These are phyloP conservation scores for Poeciliopsis prolifica DNA, from an alignment of 2,113 vertebrate species.

Conservation along the genomic window DNA sequence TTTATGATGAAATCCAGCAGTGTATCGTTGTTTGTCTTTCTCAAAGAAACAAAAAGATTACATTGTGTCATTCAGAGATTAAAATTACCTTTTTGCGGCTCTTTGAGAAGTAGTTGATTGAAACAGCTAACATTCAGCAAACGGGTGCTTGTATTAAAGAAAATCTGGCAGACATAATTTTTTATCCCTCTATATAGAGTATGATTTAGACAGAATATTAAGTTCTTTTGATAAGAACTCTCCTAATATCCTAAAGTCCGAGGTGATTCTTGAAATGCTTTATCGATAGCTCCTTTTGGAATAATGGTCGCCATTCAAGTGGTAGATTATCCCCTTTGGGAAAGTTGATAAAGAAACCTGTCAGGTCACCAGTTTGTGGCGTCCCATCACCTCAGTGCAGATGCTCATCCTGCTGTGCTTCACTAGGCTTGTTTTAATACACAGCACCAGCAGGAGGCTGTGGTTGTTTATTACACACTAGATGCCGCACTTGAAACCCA, in stretches of 20 bases:
- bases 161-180: neutral
- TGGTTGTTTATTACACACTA: conserved; percentile 60
- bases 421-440: conserved; percentile 42
- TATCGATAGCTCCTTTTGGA: neutral
- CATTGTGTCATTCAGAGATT: neutral
- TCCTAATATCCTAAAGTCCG: neutral
- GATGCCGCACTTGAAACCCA: conserved; percentile 43
- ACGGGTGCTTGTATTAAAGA: neutral
- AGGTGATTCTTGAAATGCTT: neutral
- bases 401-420: conserved; percentile 56
- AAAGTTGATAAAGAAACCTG: conserved; percentile 21
- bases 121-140: neutral
- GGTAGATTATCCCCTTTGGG: conserved; percentile 24
- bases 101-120: neutral
- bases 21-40: neutral
- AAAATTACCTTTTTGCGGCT: neutral
- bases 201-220: neutral
- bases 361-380: conserved; percentile 23
- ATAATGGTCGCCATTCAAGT: neutral
- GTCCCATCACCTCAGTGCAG: conserved; percentile 44
- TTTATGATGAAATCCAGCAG: neutral
- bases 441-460: conserved; percentile 37
- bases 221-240: neutral
- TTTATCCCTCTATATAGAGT: neutral
- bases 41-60: neutral